Evolutionary conservation across 2,113 vertebrate species (phyloP), one percentile per base, ranked within the genome.

Genomic region (Parus major): DNA sequence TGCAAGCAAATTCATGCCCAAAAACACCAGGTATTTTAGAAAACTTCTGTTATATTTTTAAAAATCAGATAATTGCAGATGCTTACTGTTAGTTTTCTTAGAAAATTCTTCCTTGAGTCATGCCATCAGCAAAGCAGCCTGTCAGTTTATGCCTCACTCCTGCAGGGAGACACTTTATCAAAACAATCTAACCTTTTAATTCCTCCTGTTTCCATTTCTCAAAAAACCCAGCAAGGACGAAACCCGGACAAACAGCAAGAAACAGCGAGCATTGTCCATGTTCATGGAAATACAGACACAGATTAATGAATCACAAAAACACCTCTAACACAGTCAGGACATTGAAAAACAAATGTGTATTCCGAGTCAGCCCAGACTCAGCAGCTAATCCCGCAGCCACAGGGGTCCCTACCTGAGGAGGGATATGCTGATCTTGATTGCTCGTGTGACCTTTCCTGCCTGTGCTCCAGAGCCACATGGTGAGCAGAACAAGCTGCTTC

Each of bases 401-500:
- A 35, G 95, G 79, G 93, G 92, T 88, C 69, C 85, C 88, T 25
- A 96, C 88, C 93, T 94, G 87, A 96, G 88, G 28, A 80, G 88
- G 82, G 94, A 86, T 71, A 4, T 52, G 92, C 92, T 88, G 82
- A 70, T 95, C 92, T 64, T 94, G 95, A 97, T 94, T 95, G 95
- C 94, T 94, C 53, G 2, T 53, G 86, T 96, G 95, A 95, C 95
- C 95, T 97, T 96, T 97, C 42, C 92, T 90, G 93, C 90, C 76
- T 83, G 66, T 50, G 86, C 94, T 97, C 94, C 82, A 63, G 88
- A 78, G 90, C 93, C 94, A 75, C 96, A 84, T 86, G 88, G 94
- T 17, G 93, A 90, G 95, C 93, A 96, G 88, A 95, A 97, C 90
- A 92, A 96, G 96, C 94, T 93, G 85, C 90, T 95, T 11, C 12